A percentile compares a stretch with the other conserved stretches of the same genome.
These are phyloP conservation scores for Atherinosoma microstoma DNA, from an alignment of 2,797 vertebrate species.

Conservation along the genomic window DNA sequence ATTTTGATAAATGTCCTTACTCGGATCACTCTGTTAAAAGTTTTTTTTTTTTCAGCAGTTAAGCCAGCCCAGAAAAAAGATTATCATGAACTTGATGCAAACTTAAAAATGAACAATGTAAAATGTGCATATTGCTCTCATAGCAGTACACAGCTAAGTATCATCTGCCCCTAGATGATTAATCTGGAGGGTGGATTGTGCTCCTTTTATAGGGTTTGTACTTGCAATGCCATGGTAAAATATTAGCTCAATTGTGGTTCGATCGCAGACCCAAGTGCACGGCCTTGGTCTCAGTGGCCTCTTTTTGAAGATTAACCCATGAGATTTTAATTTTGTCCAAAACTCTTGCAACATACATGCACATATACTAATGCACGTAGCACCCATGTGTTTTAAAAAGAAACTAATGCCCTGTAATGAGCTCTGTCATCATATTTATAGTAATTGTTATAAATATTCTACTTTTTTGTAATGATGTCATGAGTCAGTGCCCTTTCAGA, in stretches of 20 bases:
- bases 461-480: not conserved
- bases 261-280: constrained; percentile 56
- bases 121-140: constrained; percentile 5
- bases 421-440: not conserved
- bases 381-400: not conserved
- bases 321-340: constrained; percentile 36
- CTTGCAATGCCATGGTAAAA: constrained; percentile 65
- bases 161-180: constrained; percentile 19
- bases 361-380: not conserved
- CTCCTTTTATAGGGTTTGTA: constrained; percentile 62
- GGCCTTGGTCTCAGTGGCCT: constrained; percentile 62
- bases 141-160: constrained; percentile 17
- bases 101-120: not conserved
- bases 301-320: constrained; percentile 53
- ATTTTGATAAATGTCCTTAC: constrained; percentile 25
- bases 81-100: not conserved
- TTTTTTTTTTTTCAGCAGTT: constrained; percentile 3
- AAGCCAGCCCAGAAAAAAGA: not conserved
- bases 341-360: constrained; percentile 19
- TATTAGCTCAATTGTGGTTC: constrained; percentile 68
- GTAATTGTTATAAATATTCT: not conserved
- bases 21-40: constrained; percentile 15
- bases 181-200: constrained; percentile 14
- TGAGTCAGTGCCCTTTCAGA: not conserved
- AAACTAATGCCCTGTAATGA: not conserved